Evolutionary conservation across 2,113 vertebrate species (phyloP), one percentile per base, ranked within the genome.

Genomic region (Copsychus sechellarum): DNA sequence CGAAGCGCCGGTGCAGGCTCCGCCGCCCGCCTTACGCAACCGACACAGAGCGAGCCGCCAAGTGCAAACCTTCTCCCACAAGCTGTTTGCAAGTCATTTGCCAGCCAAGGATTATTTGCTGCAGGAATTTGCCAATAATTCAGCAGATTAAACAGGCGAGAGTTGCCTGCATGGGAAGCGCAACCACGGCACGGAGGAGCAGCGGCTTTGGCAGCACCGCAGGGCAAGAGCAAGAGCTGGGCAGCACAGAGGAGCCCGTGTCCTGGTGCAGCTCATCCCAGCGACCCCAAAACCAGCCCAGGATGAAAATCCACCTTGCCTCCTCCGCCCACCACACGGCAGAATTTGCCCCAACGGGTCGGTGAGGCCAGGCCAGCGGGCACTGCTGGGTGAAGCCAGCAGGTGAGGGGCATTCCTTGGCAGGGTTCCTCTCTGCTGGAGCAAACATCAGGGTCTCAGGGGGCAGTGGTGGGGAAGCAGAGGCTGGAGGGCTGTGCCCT

Each of bases 41-140:
- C 22, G 0, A 28, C 64, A 14, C 43, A 9, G 88, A 36, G 1
- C 5, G 5, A 94, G 71, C 82, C 51, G 8, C 82, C 65, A 73
- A 93, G 92, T 26, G 67, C 95, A 94, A 94, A 93, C 77, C 88
- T 61, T 88, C 92, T 94, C 93, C 92, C 86, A 28, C 81, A 70
- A 84, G 92, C 92, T 94, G 85, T 77, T 88, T 54, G 93, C 60
- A 42, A 95, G 92, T 14, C 90, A 90, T 83, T 96, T 91, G 82
- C 87, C 94, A 95, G 82, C 94, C 88, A 14, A 71, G 90, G 72
- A 77, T 78, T 93, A 74, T 88, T 86, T 88, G 69, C 93, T 74
- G 90, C 50, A 92, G 76, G 57, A 96, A 96, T 86, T 70, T 78
- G 72, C 90, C 90, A 70, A 71, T 92, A 95, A 81, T 64, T 93